A percentile compares a stretch with the other conserved stretches of the same genome.
Evolutionary conservation across 2,113 vertebrate species (phyloP).

Genomic region (Semicossyphus pulcher): DNA sequence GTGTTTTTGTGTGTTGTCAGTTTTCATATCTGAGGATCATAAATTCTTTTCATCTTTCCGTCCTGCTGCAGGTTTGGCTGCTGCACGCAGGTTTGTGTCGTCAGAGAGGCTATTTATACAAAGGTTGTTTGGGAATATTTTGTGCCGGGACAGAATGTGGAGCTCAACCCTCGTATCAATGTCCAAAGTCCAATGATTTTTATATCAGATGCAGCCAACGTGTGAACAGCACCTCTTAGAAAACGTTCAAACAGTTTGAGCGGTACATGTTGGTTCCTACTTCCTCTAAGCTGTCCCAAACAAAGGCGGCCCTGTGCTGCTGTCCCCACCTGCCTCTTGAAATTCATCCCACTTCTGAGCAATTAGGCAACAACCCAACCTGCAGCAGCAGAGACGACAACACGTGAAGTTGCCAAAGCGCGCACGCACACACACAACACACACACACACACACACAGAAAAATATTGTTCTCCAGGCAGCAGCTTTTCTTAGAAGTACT

Average conservation of each 20-base stretch:
- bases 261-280: slow-evolving; percentile 7
- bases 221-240: neutral
- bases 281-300: slow-evolving; percentile 19
- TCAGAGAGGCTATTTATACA: slow-evolving; percentile 41
- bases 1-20: slow-evolving; percentile 10
- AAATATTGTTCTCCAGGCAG: neutral
- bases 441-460: neutral
- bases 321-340: slow-evolving; percentile 60
- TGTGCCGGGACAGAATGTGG: slow-evolving; percentile 1
- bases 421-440: neutral
- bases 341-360: slow-evolving; percentile 32
- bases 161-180: slow-evolving; percentile 13
- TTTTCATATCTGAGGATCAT: slow-evolving; percentile 16
- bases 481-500: slow-evolving; percentile 18
- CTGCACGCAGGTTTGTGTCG: slow-evolving; percentile 4
- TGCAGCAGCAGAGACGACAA: neutral
- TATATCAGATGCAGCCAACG: neutral
- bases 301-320: slow-evolving; percentile 28
- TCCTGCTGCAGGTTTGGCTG: slow-evolving; percentile 1
- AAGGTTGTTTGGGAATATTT: slow-evolving; percentile 43
- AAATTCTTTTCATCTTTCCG: neutral
- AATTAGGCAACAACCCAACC: slow-evolving; percentile 16
- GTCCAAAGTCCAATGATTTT: slow-evolving; percentile 11
- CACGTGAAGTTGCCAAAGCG: neutral
- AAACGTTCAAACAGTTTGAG: slow-evolving; percentile 8